A percentile compares a stretch with the other conserved stretches of the same genome.
Conservation (phyloP, 2,888 invertebrate genomes). For the Trypoxylon attenuatum region DNA sequence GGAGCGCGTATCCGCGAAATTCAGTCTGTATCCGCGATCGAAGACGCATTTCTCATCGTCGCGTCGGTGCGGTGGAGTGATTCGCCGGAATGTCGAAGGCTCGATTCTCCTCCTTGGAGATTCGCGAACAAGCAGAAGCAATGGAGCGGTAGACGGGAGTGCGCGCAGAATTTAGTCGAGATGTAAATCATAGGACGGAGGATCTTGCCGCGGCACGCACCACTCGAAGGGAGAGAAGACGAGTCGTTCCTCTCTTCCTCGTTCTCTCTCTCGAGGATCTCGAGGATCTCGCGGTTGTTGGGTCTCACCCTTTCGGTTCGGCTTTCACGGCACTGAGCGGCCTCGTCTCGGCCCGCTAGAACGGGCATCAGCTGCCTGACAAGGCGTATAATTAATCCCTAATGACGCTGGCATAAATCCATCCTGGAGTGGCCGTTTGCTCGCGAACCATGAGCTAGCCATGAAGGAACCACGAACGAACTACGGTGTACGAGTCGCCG, state of each 20-base stretch:
- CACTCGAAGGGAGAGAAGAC: slow-evolving; percentile 31
- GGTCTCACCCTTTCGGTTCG: not conserved
- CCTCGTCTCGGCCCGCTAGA: slow-evolving; percentile 52
- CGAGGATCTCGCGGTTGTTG: slow-evolving; percentile 5
- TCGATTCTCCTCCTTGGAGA: slow-evolving; percentile 18
- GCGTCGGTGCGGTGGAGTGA: too few species aligned
- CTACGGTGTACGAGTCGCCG: slow-evolving; percentile 46
- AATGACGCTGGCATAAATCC: slow-evolving; percentile 71
- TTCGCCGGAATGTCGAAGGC: too few species aligned
- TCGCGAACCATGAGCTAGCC: too few species aligned
- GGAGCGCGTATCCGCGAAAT: not conserved
- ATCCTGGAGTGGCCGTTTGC: slow-evolving; percentile 63
- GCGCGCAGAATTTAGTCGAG: slow-evolving; percentile 41
- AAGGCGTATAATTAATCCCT: slow-evolving; percentile 72
- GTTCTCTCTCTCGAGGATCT: not conserved
- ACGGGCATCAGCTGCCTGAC: slow-evolving; percentile 68
- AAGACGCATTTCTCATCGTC: too few species aligned
- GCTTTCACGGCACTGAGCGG: slow-evolving; percentile 32
- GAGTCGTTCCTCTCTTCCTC: slow-evolving; percentile 10
- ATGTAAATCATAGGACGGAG: slow-evolving; percentile 52
- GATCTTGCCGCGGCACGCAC: slow-evolving; percentile 24
- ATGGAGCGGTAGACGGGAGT: too few species aligned
- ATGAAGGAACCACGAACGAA: too few species aligned
- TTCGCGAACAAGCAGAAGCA: slow-evolving; percentile 14
- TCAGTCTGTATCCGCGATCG: too few species aligned